Evolutionary conservation across 2,113 vertebrate genomes (phyloP).

Genomic region (Ahaetulla prasina): DNA sequence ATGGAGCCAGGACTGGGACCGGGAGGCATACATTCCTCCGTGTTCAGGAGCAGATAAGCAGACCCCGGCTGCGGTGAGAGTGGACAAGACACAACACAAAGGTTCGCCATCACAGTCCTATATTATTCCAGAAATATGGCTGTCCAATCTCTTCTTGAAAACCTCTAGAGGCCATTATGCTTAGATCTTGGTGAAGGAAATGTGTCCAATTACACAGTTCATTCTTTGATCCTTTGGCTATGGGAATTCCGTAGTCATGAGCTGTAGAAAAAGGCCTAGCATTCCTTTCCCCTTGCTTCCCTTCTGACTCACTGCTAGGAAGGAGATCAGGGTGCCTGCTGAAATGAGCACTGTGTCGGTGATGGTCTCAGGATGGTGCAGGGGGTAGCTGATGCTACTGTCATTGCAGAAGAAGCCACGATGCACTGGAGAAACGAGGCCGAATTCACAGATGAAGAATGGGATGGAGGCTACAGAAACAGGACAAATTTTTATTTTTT

Average conservation of each 20-base stretch:
- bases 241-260: background rate
- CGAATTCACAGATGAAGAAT: constrained; percentile 74
- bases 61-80: too few relatives aligned
- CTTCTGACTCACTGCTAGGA: constrained; percentile 60
- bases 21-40: too few relatives aligned
- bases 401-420: constrained; percentile 79
- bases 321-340: constrained; percentile 72
- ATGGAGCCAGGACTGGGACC: too few relatives aligned
- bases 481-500: background rate
- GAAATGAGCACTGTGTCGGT: constrained; percentile 69
- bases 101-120: too few relatives aligned
- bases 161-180: background rate
- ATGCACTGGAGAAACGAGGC: constrained; percentile 65
- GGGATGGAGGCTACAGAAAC: constrained; percentile 72
- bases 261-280: background rate
- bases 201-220: background rate
- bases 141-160: background rate
- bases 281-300: background rate
- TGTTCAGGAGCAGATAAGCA: too few relatives aligned
- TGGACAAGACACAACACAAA: too few relatives aligned
- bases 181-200: background rate
- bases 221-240: background rate
- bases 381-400: constrained; percentile 72
- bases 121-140: background rate
- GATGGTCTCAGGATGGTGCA: constrained; percentile 57